phyloP scores from a whole-genome alignment of 2,888 invertebrate genomes.

The Emmelina monodactyla region DNA sequence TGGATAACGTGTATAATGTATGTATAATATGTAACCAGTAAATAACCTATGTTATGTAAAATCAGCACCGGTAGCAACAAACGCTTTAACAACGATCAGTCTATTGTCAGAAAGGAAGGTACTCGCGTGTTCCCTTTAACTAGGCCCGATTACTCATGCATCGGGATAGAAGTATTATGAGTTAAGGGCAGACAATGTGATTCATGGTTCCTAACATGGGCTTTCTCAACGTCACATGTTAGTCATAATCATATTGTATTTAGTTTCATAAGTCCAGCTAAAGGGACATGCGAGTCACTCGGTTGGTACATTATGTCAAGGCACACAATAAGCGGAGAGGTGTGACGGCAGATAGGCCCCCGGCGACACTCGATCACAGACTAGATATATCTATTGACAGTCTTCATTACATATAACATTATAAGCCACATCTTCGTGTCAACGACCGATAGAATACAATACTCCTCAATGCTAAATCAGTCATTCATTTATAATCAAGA shows the following conservation, averaged over 20 bases:
- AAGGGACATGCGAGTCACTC: too few species aligned
- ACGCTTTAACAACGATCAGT: constrained; percentile 64
- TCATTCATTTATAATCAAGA: background rate
- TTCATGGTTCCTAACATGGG: too few species aligned
- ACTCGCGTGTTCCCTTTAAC: constrained; percentile 34
- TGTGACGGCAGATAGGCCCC: constrained; percentile 59
- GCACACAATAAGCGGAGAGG: constrained; percentile 63
- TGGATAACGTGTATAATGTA: constrained; percentile 53
- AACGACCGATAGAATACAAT: constrained; percentile 27
- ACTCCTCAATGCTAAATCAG: background rate
- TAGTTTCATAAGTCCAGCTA: too few species aligned
- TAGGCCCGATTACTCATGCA: constrained; percentile 34
- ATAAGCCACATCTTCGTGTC: constrained; percentile 42
- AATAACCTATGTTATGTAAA: constrained; percentile 61
- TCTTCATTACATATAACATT: constrained; percentile 41
- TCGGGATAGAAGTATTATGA: background rate
- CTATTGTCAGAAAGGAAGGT: constrained; percentile 65
- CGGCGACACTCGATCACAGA: constrained; percentile 64
- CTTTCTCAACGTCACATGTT: too few species aligned
- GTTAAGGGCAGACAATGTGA: too few species aligned
- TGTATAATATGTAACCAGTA: constrained; percentile 60
- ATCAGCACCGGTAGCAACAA: constrained; percentile 65
- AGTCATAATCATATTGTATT: too few species aligned
- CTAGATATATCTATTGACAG: constrained; percentile 62
- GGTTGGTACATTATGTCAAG: constrained; percentile 57